A percentile compares a stretch with the other conserved stretches of the same genome.
Evolutionary conservation across 1,140 invertebrate species (phyloP).

Genomic region (Trichogramma pretiosum): DNA sequence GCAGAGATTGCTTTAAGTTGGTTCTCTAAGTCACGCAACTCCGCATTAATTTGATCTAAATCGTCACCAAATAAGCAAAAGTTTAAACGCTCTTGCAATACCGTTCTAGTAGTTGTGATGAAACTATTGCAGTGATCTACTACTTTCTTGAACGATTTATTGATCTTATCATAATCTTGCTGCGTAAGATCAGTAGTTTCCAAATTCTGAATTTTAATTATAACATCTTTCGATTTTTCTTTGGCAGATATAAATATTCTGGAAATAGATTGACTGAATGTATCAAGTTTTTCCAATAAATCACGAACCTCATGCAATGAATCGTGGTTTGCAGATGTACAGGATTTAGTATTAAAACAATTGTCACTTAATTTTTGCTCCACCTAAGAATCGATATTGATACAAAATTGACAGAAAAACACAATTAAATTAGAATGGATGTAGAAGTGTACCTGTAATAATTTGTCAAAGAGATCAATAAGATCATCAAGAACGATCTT

Average conservation of each 20-base stretch:
- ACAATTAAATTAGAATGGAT: slow-evolving; percentile 4
- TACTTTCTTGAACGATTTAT: slow-evolving; percentile 50
- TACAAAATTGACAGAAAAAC: neutral
- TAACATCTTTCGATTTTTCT: slow-evolving; percentile 55
- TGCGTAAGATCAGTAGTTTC: slow-evolving; percentile 59
- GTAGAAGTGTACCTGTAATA: slow-evolving; percentile 50
- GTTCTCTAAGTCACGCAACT: slow-evolving; percentile 31
- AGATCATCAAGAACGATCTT: slow-evolving; percentile 64
- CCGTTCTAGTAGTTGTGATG: slow-evolving; percentile 51
- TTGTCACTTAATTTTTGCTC: slow-evolving; percentile 28
- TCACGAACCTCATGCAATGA: slow-evolving; percentile 25
- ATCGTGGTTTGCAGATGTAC: slow-evolving; percentile 16
- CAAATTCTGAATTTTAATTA: slow-evolving; percentile 56
- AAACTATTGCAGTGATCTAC: slow-evolving; percentile 51
- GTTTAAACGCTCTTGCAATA: slow-evolving; percentile 56
- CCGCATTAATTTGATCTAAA: slow-evolving; percentile 62
- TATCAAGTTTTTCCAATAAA: slow-evolving; percentile 51
- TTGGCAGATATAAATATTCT: slow-evolving; percentile 54
- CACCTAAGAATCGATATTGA: slow-evolving; percentile 23
- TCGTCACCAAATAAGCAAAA: slow-evolving; percentile 64
- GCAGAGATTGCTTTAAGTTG: slow-evolving; percentile 29
- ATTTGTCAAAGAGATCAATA: slow-evolving; percentile 58
- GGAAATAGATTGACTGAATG: slow-evolving; percentile 48
- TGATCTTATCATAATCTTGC: slow-evolving; percentile 62
- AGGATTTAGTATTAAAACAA: neutral